Base-by-base conservation (phyloP, 2,888 invertebrate genomes). In the Pyrrhia umbra region DNA sequence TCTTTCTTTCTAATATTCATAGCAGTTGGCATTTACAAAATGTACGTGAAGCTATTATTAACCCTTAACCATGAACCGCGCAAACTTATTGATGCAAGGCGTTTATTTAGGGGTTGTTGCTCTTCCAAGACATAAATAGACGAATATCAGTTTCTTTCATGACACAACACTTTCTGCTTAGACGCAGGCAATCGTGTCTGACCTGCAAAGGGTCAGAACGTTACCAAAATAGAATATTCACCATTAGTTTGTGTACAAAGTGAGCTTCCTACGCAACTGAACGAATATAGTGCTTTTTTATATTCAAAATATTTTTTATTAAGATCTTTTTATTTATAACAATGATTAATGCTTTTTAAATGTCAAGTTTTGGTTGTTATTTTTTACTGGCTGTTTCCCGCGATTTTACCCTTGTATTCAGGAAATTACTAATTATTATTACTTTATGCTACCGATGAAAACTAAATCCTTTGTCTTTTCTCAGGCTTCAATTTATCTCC, bases 161-260 rank as follows among this genome's bases (percentile, higher is more conserved):
- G 39, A 65, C 21, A 40, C 34, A 6, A 20, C 56, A 50, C 10
- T 68, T 68, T 65, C 39, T 43, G 23, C n/a, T 30, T 43, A 45
- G 6, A 39, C 30, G 5, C 15, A 37, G 25, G 49, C 55, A 30
- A 34, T 72, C 42, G 21, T 13, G 6, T 9, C 6, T 39, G 16
- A 49, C 47, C 43, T 65, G 23, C 25, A 18, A 18, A 55, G 39
- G 55, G 47, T 55, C 72, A 49, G 49, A 3, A 71, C 16, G 16
- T 21, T 1, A 49, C 55, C 18, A 21, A 65, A 72, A 72, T 68
- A 72, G 37, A 65, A 49, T 49, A 39, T 39, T 55, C 39, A 30
- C 55, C 37, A 68, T 55, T 34, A 43, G 6, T 23, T 21, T 6
- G 3, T 3, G 3, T 18, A 18, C 8, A 27, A 55, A 49, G 13